Evolutionary conservation across 2,797 vertebrate species (phyloP), one percentile per base, ranked within the genome.

Genomic region (Labroides dimidiatus): DNA sequence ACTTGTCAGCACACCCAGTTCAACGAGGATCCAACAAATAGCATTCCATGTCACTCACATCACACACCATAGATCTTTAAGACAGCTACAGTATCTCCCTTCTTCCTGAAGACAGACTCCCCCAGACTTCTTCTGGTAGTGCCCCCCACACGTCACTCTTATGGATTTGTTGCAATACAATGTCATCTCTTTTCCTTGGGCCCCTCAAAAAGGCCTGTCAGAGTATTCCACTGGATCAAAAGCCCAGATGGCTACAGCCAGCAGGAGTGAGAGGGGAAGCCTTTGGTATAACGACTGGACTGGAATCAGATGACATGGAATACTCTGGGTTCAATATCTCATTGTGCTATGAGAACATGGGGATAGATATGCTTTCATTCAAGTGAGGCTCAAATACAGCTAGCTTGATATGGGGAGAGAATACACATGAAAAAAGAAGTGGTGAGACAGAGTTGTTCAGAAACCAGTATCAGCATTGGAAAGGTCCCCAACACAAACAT

Each of bases 171-270:
- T 30, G 64, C 59, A 75, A 76, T 52, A 90, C 73, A 83, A 77
- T 86, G 83, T 85, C 80, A 78, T 84, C 72, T 80, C 75, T 84
- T 68, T 82, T 86, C 70, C 62, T 58, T 72, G 77, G 70, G 70
- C 71, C 72, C 65, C 69, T 88, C 77, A 81, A 89, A 84, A 56
- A 70, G 72, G 81, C 74, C 84, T 80, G 73, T 87, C 86, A 78
- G 62, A 72, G 70, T 61, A 54, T 74, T 87, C 66, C 75, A 84
- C 49, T 19, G 70, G 77, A 89, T 87, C 78, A 86, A 85, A 87
- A 84, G 80, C 78, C 81, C 85, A 88, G 84, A 87, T 88, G 85
- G 81, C 78, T 79, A 53, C 64, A 84, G 77, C 84, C 81, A 85
- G 72, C 73, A 19, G 78, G 80, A 72, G 77, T 21, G 57, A 68